Base-by-base conservation (phyloP, 2,113 vertebrate genomes). In the Chauna torquata region DNA sequence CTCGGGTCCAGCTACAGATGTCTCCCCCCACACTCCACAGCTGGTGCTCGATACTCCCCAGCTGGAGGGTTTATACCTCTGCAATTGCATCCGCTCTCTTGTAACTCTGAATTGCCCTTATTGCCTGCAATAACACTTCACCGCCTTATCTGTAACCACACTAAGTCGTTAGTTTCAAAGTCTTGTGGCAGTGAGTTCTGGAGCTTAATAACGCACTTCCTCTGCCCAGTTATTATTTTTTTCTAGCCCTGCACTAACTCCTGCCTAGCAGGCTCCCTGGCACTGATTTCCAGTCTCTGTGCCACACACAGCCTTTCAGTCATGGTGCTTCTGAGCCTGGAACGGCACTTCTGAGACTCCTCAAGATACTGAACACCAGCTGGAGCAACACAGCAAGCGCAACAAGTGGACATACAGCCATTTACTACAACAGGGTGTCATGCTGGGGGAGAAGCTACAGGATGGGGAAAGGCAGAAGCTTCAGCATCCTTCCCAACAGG, bases 61-160 rank as follows among this genome's bases (percentile, higher is more conserved):
- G 86, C 86, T 18, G 44, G 16, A 57, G 66, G 61, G 52, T 54
- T 82, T 78, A 32, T 30, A 40, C 40, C 57, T 71, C 92, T 72
- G 82, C 2, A 2, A 42, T 17, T 52, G 55, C 76, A 78, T 75
- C 76, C 2, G 1, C 76, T 71, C 64, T 82, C 85, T n/a, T 1
- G 6, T 3, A 65, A 16, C 86, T 27, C n/a, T 11, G 40, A 94
- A 95, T 34, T 87, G 70, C 65, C 61, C 84, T 84, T 16, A 94
- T 10, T 89, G 92, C 92, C 95, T 52, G 89, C 91, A 93, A 23
- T 82, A 88, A 92, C 88, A 47, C 77, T 86, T 59, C 61, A 24
- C 57, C 27, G 83, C 78, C 81, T 94, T 88, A 87, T 32, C 72
- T 72, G 77, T 38, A 71, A 65, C 69, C 52, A 74, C 65, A 30